These are phyloP conservation scores for Lypha dubia DNA, from an alignment of 2,888 invertebrate genomes.

Conservation along the genomic window DNA sequence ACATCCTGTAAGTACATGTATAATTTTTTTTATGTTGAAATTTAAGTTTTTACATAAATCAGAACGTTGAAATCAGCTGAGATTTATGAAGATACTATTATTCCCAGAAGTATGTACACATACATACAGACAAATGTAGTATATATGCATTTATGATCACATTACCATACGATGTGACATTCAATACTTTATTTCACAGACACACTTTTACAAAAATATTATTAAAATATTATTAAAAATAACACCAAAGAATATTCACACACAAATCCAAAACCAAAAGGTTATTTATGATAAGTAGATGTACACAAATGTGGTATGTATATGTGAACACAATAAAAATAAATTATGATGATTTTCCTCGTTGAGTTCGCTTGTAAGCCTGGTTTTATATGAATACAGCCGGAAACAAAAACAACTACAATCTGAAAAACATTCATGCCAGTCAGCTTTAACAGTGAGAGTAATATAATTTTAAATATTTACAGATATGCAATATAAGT, in stretches of 20 bases:
- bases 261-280: background rate
- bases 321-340: slow-evolving; percentile 38
- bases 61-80: slow-evolving; percentile 1
- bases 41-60: too few relatives aligned
- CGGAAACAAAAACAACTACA: background rate
- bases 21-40: too few relatives aligned
- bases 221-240: slow-evolving; percentile 7
- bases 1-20: too few relatives aligned
- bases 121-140: too few relatives aligned
- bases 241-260: background rate
- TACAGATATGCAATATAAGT: background rate
- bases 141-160: too few relatives aligned
- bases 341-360: slow-evolving; percentile 46
- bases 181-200: background rate
- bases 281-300: background rate
- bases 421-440: background rate
- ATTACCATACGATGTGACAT: background rate
- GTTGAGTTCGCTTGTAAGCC: slow-evolving; percentile 39
- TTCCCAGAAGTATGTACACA: background rate
- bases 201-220: background rate
- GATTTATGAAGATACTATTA: background rate
- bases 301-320: slow-evolving; percentile 7
- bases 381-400: slow-evolving; percentile 6
- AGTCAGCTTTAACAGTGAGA: background rate
- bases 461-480: background rate